Base-by-base conservation (phyloP, 2,888 invertebrate genomes). In the Xanthorhoe designata region DNA sequence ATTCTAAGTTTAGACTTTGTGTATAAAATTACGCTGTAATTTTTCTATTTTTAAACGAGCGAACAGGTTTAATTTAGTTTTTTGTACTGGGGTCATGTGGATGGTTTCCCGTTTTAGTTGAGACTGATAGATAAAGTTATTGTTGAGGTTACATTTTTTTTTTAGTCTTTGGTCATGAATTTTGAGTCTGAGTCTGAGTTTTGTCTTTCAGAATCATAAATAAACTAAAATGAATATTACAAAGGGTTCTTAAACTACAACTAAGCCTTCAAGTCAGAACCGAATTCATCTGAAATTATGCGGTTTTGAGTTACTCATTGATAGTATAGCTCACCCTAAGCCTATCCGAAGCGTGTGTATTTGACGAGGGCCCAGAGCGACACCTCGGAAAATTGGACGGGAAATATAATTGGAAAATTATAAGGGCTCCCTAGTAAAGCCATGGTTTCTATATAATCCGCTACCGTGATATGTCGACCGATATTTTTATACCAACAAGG, bases 351-450 rank as follows among this genome's bases (percentile, higher is more conserved):
- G 61, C 69, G 74, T 72, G 74, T 93, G 92, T 90, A 84, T 83
- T 91, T 92, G 93, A 93, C 93, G 92, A 91, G 88, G 79, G 91
- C 92, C 91, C 87, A 85, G 85, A 84, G 92, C 93, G 93, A 92
- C 92, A 92, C 90, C 90, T 90, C 83, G 92, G 92, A 92, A 93
- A 92, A 92, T 92, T 92, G 92, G 85, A 91, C 88, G 90, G 91
- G 91, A 92, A 92, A 91, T 92, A 92, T 93, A 93, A 93, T 93
- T 92, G 92, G 92, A 91, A 66, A 92, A 93, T 93, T 93, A 92
- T 92, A 89, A 91, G 87, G 90, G 84, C 19, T 53, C 66, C 58
- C 63, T 45, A 58, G 58, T 64, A 24, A 50, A 51, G 51, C 51
- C 13, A 19, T 13, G 51, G 2, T 51, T 51, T 13, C 24, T 5